Evolutionary conservation across 53 echinoderm and acorn worm species (phyloP), one percentile per base, ranked within the genome.

Genomic region (Holothuria scabra): DNA sequence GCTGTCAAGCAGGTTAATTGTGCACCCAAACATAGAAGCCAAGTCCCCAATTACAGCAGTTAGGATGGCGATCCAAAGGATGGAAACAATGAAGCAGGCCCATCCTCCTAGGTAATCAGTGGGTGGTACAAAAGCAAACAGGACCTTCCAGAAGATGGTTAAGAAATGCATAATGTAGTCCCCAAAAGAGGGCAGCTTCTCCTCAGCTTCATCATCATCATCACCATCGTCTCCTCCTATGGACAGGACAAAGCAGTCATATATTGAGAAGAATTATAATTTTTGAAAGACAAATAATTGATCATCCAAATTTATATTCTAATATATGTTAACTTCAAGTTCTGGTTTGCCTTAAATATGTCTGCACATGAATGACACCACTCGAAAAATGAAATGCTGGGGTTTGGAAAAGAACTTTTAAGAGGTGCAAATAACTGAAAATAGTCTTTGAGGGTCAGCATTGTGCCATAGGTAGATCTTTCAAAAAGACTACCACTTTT

Each of bases 131-230:
- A 97, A 83, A n/a, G 97, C 97, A 92, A 97, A 97, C 26, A 97
- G 91, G 66, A 97, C 76, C 86, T 97, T 97, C 97, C 97, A 97
- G 90, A 97, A 97, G 84, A 97, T 97, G 85, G 97, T 93, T 76
- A 97, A 85, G 89, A 97, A 97, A 66, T 97, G 97, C 97, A 97
- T 97, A 74, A 97, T 92, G 57, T 97, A 97, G 88, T 97, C 97
- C 22, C 83, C 84, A 79, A 94, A 94, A 3, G 97, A 97, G n/a
- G 97, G 97, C 59, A 97, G 87, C 76, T 89, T 97, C 83, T 97
- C 97, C 67, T 96, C 97, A 11, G 87, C 89, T 0, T 90, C 90
- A 9, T 90, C 94, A 21, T 85, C 94, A n/a, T 90, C 97, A 41
- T 92, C 92, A 67, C 90, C 97, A 61, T 85, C 94, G 67, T 82